Evolutionary conservation across 2,797 vertebrate species (phyloP), one percentile per base, ranked within the genome.

Genomic region (Cuniculus paca): DNA sequence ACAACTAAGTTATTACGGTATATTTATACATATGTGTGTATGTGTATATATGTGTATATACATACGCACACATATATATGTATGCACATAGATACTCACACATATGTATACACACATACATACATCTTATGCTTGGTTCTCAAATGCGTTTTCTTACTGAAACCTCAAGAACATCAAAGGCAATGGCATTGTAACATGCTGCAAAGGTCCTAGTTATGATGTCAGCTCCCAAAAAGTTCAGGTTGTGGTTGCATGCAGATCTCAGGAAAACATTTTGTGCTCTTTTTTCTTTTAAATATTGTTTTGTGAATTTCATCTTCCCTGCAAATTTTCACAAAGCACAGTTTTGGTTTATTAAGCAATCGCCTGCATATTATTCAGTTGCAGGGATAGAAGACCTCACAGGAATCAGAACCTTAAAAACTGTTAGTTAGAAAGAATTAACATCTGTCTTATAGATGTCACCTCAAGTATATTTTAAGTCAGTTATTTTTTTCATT

Each of bases 341-440:
- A 4, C 39, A 89, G 54, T 8, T 93, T 97, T 97, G 88, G 96
- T 96, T 97, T 96, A 94, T 97, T 98, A 94, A 92, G 86, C 54
- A 72, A 52, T 0, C 87, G 42, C 28, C 93, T 94, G 80, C 63
- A 77, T 88, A 94, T 97, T 88, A 91, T 92, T 95, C 52, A 79
- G 22, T 74, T 74, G 16, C 54, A 88, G 39, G 82, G 92, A 80
- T 94, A 80, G 94, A 96, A 97, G 96, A 93, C 16, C 82, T 88
- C 93, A 72, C 88, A 96, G 74, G 96, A 97, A 97, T 86, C 90
- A 95, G 90, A 96, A 54, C 61, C 83, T 92, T 82, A 68, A 94
- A 96, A 97, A 94, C 60, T 97, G 93, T 79, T 81, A 96, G 95
- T 97, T 98, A 98, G 82, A 97, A 96, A 86, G 96, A 97, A 98